Percentiles rank a stretch among this genome's conserved stretches.
phyloP scores from a whole-genome alignment of 2,113 vertebrate species.

The Bos indicus region DNA sequence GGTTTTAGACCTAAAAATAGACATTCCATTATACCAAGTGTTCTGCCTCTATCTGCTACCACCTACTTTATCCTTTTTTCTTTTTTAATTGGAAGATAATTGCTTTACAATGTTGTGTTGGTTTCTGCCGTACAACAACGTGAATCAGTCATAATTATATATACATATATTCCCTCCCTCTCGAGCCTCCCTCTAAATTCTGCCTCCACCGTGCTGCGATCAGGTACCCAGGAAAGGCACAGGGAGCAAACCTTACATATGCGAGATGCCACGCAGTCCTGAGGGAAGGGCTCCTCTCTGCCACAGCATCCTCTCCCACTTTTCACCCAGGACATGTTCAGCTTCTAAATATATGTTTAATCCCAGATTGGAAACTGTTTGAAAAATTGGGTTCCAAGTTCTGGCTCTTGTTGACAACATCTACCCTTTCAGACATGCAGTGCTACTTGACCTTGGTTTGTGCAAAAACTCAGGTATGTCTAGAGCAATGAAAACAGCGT shows the following conservation, averaged over 20 bases:
- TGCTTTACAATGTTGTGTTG: background rate
- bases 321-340: background rate
- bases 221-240: background rate
- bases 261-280: background rate
- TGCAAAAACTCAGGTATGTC: background rate
- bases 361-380: background rate
- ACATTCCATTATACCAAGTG: background rate
- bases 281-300: background rate
- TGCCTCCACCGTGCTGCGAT: background rate
- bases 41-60: background rate
- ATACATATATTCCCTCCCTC: background rate
- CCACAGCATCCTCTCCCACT: background rate
- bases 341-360: background rate
- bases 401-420: background rate
- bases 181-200: background rate
- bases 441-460: background rate
- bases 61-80: background rate
- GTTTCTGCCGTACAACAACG: background rate
- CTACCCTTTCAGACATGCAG: background rate
- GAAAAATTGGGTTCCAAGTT: background rate
- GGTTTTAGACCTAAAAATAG: slow-evolving; percentile 17
- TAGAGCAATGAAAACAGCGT: background rate
- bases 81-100: background rate
- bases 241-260: background rate
- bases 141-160: background rate